A percentile compares a stretch with the other conserved stretches of the same genome.
Conservation (phyloP, 2,113 vertebrate species). For the Engystomops pustulosus region DNA sequence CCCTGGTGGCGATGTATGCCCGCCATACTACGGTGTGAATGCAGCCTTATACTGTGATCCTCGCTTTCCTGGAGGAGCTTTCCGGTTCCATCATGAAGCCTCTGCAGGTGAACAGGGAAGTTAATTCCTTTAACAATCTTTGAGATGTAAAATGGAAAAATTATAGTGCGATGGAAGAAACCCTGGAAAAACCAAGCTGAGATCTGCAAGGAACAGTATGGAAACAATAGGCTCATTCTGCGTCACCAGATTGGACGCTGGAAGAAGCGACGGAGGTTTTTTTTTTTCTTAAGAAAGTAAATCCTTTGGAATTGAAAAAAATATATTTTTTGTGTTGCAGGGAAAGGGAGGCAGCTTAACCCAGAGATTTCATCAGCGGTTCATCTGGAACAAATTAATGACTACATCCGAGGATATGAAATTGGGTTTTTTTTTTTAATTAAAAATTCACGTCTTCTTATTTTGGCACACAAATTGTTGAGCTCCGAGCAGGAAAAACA, state of each 20-base stretch:
- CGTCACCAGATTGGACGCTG: background rate
- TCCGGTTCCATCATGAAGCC: too few relatives aligned
- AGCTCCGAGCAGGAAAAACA: conserved; percentile 45
- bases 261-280: background rate
- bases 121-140: conserved; percentile 17
- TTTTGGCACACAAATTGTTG: conserved; percentile 27
- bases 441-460: conserved; percentile 18
- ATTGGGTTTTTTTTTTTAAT: conserved; percentile 40
- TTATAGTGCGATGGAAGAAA: conserved; percentile 9
- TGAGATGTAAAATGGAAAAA: background rate
- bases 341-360: conserved; percentile 4
- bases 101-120: too few relatives aligned
- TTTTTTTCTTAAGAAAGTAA: background rate
- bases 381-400: conserved; percentile 18
- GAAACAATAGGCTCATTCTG: conserved; percentile 25
- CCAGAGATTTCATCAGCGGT: background rate
- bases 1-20: too few relatives aligned
- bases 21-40: too few relatives aligned
- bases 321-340: background rate
- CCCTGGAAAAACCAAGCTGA: background rate
- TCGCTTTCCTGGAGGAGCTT: too few relatives aligned
- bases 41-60: too few relatives aligned
- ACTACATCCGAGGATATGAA: conserved; percentile 21
- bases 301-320: background rate
- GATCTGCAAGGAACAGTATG: background rate